phyloP scores from a whole-genome alignment of 2,113 vertebrate species.

The Hippoglossus stenolepis region DNA sequence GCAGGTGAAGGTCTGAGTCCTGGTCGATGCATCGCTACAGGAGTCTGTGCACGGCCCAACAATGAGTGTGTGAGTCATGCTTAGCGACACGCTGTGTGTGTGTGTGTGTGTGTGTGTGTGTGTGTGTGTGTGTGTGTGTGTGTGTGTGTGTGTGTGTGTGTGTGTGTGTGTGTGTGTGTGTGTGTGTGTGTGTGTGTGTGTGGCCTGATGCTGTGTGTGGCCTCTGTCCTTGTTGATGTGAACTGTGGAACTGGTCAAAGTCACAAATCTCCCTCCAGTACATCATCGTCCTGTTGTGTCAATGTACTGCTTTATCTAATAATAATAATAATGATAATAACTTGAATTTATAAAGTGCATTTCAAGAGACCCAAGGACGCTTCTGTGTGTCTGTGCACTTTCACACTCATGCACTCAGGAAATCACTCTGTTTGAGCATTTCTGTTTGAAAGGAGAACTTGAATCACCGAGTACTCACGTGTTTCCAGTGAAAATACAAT shows the following conservation, averaged over 20 bases:
- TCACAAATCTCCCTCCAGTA: neutral
- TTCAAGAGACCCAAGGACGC: no score
- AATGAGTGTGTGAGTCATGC: slow-evolving; percentile 9
- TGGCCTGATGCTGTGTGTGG: slow-evolving; percentile 11
- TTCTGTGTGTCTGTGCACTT: no score
- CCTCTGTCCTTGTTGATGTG: slow-evolving; percentile 7
- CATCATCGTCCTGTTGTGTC: neutral
- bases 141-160: neutral
- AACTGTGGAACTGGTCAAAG: neutral
- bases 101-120: neutral
- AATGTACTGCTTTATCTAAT: no score
- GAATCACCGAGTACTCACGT: no score
- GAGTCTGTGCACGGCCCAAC: slow-evolving; percentile 32
- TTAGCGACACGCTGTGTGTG: slow-evolving; percentile 1
- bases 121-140: no score
- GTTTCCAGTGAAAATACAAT: no score
- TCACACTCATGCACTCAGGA: no score
- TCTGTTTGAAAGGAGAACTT: no score
- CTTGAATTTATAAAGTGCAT: no score
- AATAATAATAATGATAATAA: no score
- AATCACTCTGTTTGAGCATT: no score
- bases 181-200: neutral
- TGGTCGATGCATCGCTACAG: slow-evolving; percentile 1
- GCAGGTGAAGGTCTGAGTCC: slow-evolving; percentile 27
- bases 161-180: neutral